phyloP scores from a whole-genome alignment of 2,797 vertebrate species.

The Catharus ustulatus region DNA sequence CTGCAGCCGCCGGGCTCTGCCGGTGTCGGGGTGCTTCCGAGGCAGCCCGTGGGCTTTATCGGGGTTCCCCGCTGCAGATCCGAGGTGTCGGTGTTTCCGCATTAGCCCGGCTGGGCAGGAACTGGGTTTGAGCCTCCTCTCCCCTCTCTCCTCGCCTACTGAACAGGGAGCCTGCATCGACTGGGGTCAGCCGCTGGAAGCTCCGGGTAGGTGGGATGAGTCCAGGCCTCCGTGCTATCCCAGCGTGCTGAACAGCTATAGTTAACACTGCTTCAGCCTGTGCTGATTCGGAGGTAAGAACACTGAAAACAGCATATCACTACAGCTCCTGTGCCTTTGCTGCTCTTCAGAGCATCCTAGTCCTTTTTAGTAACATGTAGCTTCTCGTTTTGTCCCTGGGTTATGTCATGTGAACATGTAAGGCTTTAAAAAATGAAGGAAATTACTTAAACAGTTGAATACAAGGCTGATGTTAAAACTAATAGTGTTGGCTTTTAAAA shows the following conservation, averaged over 20 bases:
- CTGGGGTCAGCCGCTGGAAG: background rate
- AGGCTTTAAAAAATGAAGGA: background rate
- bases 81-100: no score
- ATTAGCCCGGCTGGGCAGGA: background rate
- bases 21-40: background rate
- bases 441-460: background rate
- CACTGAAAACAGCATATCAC: rapidly evolving
- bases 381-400: background rate
- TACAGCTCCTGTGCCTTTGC: background rate
- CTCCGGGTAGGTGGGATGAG: constrained; percentile 6
- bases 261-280: background rate
- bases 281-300: background rate
- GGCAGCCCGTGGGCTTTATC: background rate
- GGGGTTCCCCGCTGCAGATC: background rate
- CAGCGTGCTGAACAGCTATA: background rate
- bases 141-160: background rate
- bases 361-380: rapidly evolving
- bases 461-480: background rate
- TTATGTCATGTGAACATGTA: background rate
- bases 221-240: constrained; percentile 2
- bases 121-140: background rate
- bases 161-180: background rate
- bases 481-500: background rate
- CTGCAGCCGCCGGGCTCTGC: background rate
- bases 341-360: background rate